These are phyloP conservation scores for Eptesicus fuscus DNA, from an alignment of 2,113 vertebrate species.

Conservation along the genomic window DNA sequence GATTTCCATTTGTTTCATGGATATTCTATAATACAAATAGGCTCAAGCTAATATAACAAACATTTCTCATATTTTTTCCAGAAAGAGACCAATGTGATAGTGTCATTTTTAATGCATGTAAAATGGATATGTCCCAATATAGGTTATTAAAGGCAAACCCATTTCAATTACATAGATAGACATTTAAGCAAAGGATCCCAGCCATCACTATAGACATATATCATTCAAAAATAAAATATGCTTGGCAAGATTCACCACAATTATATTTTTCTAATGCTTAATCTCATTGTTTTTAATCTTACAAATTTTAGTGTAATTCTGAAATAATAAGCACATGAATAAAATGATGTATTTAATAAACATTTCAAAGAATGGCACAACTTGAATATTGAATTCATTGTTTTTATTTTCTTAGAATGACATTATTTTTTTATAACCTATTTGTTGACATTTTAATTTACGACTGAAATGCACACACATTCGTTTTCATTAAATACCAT, in stretches of 20 bases:
- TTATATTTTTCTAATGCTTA: not conserved
- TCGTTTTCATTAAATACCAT: constrained; percentile 7
- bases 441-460: constrained; percentile 32
- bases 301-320: not conserved
- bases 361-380: not conserved
- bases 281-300: not conserved
- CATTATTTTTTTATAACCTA: not conserved
- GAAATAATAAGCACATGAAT: not conserved
- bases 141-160: not conserved
- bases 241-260: not conserved
- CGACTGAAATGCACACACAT: not conserved
- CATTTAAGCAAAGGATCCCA: not conserved
- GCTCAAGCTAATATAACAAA: not conserved
- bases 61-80: not conserved
- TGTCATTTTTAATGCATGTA: not conserved
- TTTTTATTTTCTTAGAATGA: constrained; percentile 36
- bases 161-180: not conserved
- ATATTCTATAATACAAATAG: not conserved
- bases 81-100: not conserved
- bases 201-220: not conserved
- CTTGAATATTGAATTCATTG: constrained; percentile 25
- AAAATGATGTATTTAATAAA: constrained; percentile 34
- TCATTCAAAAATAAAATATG: not conserved
- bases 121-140: not conserved
- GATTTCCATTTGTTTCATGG: not conserved